phyloP scores from a whole-genome alignment of 2,797 vertebrate species.

The Scleropages formosus region DNA sequence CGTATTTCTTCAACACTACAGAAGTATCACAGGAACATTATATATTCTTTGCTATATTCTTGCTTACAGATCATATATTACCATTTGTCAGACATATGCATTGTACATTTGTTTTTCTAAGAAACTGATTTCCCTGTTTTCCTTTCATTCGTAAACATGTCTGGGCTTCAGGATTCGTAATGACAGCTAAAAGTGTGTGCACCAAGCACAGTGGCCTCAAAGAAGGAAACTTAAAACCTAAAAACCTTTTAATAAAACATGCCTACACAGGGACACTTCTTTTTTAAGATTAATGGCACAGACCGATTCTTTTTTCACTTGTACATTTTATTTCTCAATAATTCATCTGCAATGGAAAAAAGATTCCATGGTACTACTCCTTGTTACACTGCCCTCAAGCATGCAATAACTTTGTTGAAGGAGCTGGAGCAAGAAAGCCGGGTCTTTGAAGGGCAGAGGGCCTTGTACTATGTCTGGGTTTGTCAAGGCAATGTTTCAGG shows the following conservation, averaged over 20 bases:
- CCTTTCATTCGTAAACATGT: conserved; percentile 39
- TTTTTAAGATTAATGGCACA: conserved; percentile 51
- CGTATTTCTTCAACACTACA: background rate
- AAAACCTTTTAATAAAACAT: conserved; percentile 56
- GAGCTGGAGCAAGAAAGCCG: conserved; percentile 36
- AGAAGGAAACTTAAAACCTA: conserved; percentile 38
- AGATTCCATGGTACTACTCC: conserved; percentile 38
- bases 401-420: conserved; percentile 39
- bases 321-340: conserved; percentile 62
- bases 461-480: background rate
- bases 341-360: conserved; percentile 48
- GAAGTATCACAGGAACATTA: background rate
- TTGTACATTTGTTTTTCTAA: conserved; percentile 40
- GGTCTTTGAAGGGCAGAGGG: conserved; percentile 8
- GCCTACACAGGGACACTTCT: conserved; percentile 42
- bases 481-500: conserved; percentile 36
- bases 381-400: conserved; percentile 34
- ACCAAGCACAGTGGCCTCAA: conserved; percentile 40
- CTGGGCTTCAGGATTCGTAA: conserved; percentile 48
- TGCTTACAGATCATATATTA: background rate
- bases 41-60: background rate
- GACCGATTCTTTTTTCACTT: conserved; percentile 30
- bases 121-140: conserved; percentile 32
- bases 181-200: conserved; percentile 37
- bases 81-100: too few relatives aligned